Evolutionary conservation across 2,113 vertebrate species (phyloP), one percentile per base, ranked within the genome.

Genomic region (Eudyptes chrysolophus): DNA sequence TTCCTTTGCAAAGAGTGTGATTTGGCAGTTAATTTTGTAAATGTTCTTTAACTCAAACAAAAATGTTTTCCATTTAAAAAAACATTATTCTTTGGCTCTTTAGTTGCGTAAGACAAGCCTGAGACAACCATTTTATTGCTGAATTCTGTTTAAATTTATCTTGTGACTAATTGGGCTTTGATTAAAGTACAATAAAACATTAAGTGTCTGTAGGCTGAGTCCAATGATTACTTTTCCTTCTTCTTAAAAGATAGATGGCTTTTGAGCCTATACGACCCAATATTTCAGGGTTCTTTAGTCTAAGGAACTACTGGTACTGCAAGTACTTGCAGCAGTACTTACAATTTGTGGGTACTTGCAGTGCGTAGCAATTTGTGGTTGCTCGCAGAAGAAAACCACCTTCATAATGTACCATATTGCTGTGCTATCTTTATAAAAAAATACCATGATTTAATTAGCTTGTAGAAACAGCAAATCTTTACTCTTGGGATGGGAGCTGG

Each of bases 21-120:
- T 97, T 94, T 98, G 95, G 93, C 95, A 97, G 87, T 84, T 94
- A 80, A 91, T 89, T 96, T 88, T 96, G 76, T 49, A 90, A 95
- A 89, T 83, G 91, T 95, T 90, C 72, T 95, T 96, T 91, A 96
- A 90, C 74, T 94, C 72, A 94, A 96, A 95, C 81, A 95, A 96
- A 98, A 97, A 86, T 94, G 89, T 97, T 96, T 96, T 82, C 65
- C 69, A 83, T 88, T 95, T 44, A 84, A 84, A 94, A 89, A 86
- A 8, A 7, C 22, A 78, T 64, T 92, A 62, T 88, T 77, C 71
- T 96, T 81, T 80, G 89, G 84, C 92, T 86, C 40, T 82, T 77
- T 7, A 11, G 57, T 94, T 96, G 94, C 48, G 12, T 93, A 97
- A 97, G 87, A 72, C 70, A 88, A 93, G 49, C 26, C 48, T 5